phyloP scores from a whole-genome alignment of 2,888 invertebrate genomes.

The Drosophila stalkeri region DNA sequence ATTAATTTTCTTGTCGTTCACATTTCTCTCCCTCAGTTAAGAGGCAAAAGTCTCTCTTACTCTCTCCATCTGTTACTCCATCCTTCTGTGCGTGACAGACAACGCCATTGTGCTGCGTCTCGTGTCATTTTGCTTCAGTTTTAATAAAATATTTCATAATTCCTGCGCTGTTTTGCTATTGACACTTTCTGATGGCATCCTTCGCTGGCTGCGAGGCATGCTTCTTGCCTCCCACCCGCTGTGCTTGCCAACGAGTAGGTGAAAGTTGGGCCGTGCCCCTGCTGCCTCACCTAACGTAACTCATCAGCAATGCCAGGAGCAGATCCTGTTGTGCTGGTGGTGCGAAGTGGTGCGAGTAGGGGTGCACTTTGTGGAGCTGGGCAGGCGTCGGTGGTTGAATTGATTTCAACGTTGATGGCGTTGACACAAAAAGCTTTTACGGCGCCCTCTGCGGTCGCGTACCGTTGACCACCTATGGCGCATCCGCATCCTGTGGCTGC shows the following conservation, averaged over 20 bases:
- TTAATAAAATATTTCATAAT: conserved; percentile 80
- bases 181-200: conserved; percentile 76
- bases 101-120: conserved; percentile 17
- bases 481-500: conserved; percentile 65
- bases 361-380: conserved; percentile 4
- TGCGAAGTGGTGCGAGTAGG: conserved; percentile 18
- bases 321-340: conserved; percentile 41
- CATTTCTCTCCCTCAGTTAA: background rate
- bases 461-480: conserved; percentile 78
- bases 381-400: conserved; percentile 68
- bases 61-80: background rate
- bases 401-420: conserved; percentile 80
- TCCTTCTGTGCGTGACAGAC: conserved; percentile 1
- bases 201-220: conserved; percentile 6
- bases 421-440: conserved; percentile 84
- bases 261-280: conserved; percentile 50
- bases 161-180: conserved; percentile 76
- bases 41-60: background rate
- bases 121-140: conserved; percentile 64
- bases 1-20: background rate
- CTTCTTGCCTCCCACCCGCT: conserved; percentile 59
- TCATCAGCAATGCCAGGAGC: conserved; percentile 67
- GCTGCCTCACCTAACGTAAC: conserved; percentile 49
- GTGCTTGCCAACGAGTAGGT: conserved; percentile 73
- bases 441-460: conserved; percentile 80